These are phyloP conservation scores for Apodemus sylvaticus DNA, from an alignment of 2,113 vertebrate genomes.

Conservation along the genomic window DNA sequence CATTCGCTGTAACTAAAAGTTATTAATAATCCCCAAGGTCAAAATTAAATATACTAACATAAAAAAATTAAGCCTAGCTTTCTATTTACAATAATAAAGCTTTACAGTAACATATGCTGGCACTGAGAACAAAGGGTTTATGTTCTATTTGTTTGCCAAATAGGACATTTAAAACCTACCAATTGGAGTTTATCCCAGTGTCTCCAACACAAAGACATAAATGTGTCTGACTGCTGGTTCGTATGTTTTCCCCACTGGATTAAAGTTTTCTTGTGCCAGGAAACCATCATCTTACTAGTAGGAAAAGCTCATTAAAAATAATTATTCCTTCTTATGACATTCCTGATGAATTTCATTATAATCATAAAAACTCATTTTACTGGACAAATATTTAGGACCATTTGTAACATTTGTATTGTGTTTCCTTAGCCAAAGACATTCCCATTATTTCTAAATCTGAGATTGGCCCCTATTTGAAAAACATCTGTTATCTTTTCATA, in stretches of 20 bases:
- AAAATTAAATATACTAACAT: background rate
- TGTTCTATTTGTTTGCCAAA: background rate
- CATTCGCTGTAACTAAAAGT: background rate
- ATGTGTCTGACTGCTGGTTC: background rate
- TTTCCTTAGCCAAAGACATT: background rate
- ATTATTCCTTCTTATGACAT: background rate
- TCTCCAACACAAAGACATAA: conserved; percentile 1
- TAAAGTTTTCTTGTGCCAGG: background rate
- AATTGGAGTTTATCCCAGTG: background rate
- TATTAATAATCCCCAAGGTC: background rate
- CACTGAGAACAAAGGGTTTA: background rate
- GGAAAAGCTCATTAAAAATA: background rate
- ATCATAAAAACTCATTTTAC: background rate
- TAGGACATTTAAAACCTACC: background rate
- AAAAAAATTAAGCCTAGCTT: background rate
- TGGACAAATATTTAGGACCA: background rate
- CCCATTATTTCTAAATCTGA: background rate
- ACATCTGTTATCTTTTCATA: conserved; percentile 14
- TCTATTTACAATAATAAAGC: background rate
- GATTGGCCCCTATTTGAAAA: background rate
- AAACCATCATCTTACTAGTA: background rate
- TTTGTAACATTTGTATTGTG: background rate
- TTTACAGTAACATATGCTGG: background rate
- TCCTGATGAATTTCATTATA: background rate
- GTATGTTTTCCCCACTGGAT: background rate